Conservation (phyloP, 2,797 vertebrate species). For the Peromyscus aztecus region DNA sequence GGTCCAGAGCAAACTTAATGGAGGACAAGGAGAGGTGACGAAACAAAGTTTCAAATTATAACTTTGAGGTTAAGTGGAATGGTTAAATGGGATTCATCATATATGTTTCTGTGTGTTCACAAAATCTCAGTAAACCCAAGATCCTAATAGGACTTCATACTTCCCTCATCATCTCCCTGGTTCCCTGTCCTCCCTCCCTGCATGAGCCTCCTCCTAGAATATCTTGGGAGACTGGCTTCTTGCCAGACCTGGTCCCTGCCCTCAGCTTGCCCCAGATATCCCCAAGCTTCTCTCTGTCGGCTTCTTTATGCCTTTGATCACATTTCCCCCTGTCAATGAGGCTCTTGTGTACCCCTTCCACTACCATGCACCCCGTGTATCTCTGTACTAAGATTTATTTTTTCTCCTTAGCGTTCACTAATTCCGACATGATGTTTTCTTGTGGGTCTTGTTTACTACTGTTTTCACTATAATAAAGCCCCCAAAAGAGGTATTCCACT, state of each 20-base stretch:
- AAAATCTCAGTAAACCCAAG: not conserved
- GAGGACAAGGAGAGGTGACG: not conserved
- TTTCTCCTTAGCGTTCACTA: not conserved
- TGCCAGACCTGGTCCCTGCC: not conserved
- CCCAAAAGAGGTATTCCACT: not conserved
- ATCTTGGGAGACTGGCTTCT: not conserved
- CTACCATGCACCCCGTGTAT: not conserved
- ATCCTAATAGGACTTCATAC: not conserved
- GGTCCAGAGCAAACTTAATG: not conserved
- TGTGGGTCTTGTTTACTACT: not conserved
- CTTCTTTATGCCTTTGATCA: not conserved
- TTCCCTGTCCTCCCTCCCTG: not conserved
- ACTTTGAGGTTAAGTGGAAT: not conserved
- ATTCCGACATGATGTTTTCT: not conserved
- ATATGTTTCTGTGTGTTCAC: not conserved
- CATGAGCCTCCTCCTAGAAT: not conserved
- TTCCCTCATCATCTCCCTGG: not conserved
- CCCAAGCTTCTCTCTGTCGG: not conserved
- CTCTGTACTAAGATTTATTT: not conserved
- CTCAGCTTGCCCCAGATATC: not conserved
- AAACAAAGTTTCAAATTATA: not conserved
- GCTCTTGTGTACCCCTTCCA: not conserved
- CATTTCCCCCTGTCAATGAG: not conserved
- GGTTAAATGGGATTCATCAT: not conserved
- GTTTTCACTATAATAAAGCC: not conserved